phyloP scores from a whole-genome alignment of 1,140 invertebrate genomes.

The Pseudomyrmex dendroicus region DNA sequence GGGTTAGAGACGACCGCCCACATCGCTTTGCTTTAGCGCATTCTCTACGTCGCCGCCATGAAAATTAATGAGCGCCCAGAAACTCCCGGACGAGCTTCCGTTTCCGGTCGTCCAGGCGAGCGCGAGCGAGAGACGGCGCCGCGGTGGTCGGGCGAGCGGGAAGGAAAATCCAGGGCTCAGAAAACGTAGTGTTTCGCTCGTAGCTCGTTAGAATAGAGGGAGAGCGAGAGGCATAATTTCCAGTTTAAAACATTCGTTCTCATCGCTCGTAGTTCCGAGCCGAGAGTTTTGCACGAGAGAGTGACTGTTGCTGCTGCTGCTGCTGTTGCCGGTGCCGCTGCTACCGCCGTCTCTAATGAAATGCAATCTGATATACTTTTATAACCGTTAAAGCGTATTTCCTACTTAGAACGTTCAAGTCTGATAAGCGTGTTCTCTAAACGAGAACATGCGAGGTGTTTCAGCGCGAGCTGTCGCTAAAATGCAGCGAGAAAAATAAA shows the following conservation, averaged over 20 bases:
- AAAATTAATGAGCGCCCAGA: conserved; percentile 58
- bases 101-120: conserved; percentile 32
- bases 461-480: neutral
- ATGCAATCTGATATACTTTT: conserved; percentile 54
- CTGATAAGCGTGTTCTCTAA: neutral
- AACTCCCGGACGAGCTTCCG: conserved; percentile 51
- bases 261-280: conserved; percentile 17
- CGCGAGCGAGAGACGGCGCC: conserved; percentile 2
- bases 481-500: neutral
- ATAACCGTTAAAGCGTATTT: conserved; percentile 28
- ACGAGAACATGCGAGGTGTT: neutral
- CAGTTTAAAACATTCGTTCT: conserved; percentile 56
- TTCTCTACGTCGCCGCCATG: conserved; percentile 52
- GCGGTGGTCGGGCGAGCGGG: neutral
- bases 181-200: conserved; percentile 49
- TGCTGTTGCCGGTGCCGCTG: too few relatives aligned
- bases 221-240: conserved; percentile 54
- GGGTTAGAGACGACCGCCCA: neutral
- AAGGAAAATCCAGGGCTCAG: conserved; percentile 29
- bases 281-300: conserved; percentile 21
- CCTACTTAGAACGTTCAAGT: neutral
- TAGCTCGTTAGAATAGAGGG: conserved; percentile 40
- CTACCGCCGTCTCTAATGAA: conserved; percentile 22
- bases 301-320: neutral
- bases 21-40: conserved; percentile 54